A percentile compares a stretch with the other conserved stretches of the same genome.
phyloP scores from a whole-genome alignment of 2,888 invertebrate genomes.

The Adela reaumurella region DNA sequence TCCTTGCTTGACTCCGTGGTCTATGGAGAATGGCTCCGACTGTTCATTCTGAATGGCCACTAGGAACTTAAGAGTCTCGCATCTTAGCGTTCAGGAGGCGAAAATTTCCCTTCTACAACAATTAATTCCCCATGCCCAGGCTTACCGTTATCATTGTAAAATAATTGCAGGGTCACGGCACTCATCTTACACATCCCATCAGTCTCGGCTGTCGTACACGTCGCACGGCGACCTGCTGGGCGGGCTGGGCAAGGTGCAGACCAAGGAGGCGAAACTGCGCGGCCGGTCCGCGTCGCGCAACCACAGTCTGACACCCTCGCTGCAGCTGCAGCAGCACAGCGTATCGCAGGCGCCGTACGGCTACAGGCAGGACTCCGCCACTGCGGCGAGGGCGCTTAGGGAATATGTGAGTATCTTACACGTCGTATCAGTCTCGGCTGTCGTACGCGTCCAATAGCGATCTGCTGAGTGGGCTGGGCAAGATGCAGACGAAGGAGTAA shows the following conservation, averaged over 20 bases:
- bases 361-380: slow-evolving; percentile 53
- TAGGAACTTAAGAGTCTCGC: background rate
- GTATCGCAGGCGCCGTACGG: slow-evolving; percentile 46
- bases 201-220: slow-evolving; percentile 88
- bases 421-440: slow-evolving; percentile 89
- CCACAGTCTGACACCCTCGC: slow-evolving; percentile 50
- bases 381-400: slow-evolving; percentile 63
- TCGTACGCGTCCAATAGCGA: slow-evolving; percentile 95
- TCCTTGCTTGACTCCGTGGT: no score
- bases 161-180: slow-evolving; percentile 79
- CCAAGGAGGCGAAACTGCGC: slow-evolving; percentile 82
- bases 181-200: slow-evolving; percentile 94
- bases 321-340: background rate
- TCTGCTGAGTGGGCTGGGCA: slow-evolving; percentile 70
- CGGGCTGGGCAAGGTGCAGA: slow-evolving; percentile 67
- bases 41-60: background rate
- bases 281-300: slow-evolving; percentile 69
- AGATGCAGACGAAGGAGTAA: slow-evolving; percentile 81
- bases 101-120: no score
- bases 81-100: background rate
- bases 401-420: slow-evolving; percentile 77
- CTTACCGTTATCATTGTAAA: no score
- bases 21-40: background rate
- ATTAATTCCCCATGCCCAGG: no score
- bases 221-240: slow-evolving; percentile 89